Evolutionary conservation across 2,113 vertebrate species (phyloP).

Genomic region (Melanotaenia duboulayi): DNA sequence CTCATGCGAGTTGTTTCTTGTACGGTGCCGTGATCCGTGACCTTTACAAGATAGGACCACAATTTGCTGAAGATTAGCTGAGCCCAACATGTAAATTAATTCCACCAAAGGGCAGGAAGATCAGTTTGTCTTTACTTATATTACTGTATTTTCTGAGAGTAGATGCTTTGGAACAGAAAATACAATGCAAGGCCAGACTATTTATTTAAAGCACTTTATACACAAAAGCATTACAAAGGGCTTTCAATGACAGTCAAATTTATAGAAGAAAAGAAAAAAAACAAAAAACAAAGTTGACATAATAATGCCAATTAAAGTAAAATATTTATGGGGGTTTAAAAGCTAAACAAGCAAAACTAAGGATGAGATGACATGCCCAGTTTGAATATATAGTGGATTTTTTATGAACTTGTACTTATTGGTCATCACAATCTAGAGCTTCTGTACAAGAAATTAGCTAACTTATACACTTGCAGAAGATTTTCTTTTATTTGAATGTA

Average conservation of each 20-base stretch:
- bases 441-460: not conserved
- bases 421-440: conserved; percentile 1
- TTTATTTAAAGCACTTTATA: not conserved
- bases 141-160: conserved; percentile 42
- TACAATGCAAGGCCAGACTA: conserved; percentile 25
- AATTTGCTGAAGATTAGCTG: conserved; percentile 73
- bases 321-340: not conserved
- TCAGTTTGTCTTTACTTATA: conserved; percentile 69
- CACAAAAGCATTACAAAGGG: not conserved
- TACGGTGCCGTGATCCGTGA: conserved; percentile 61
- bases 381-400: conserved; percentile 12
- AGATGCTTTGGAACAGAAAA: conserved; percentile 46
- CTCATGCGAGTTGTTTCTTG: conserved; percentile 62
- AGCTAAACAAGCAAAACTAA: not conserved
- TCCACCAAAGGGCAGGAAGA: conserved; percentile 73
- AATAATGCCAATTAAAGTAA: not conserved
- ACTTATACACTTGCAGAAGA: not conserved
- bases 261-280: not conserved
- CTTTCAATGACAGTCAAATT: not conserved
- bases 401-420: not conserved
- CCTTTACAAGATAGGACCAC: conserved; percentile 75
- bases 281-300: too few species aligned
- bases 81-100: conserved; percentile 77
- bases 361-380: not conserved
- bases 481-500: conserved; percentile 3